phyloP scores from a whole-genome alignment of 92 coral and sea anemone genomes.

The Micromussa lordhowensis region DNA sequence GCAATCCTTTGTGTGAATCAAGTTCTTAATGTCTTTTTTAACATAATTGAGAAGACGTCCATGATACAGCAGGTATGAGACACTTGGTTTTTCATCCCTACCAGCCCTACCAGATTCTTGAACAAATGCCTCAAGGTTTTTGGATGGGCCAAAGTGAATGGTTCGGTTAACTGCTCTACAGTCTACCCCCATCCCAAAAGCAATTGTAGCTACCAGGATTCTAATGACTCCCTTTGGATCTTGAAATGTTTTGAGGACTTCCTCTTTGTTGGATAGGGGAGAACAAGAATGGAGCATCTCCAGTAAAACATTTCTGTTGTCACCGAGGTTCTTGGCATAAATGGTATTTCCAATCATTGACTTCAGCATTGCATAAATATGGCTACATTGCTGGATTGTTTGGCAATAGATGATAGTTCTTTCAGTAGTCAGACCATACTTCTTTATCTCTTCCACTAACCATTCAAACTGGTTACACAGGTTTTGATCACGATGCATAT shows the following conservation, averaged over 20 bases:
- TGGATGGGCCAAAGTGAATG: no score
- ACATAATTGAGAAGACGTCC: no score
- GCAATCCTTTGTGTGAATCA: no score
- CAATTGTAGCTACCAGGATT: no score
- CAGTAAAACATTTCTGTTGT: conserved; percentile 34
- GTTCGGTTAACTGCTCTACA: no score
- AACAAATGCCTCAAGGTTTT: no score
- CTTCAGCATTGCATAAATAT: conserved; percentile 52
- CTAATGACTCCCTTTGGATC: no score
- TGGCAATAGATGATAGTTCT: conserved; percentile 72
- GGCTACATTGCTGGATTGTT: conserved; percentile 60
- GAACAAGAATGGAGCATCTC: conserved; percentile 70
- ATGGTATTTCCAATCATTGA: conserved; percentile 55
- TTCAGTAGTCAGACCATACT: not conserved
- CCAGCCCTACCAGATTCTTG: no score
- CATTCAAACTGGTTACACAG: not conserved
- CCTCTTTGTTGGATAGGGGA: conserved; percentile 50
- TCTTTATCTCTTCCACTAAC: not conserved
- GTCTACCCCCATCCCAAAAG: no score
- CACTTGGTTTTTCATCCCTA: no score
- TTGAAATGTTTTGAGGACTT: conserved; percentile 45
- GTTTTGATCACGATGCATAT: not conserved
- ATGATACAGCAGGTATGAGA: no score
- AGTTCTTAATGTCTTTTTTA: no score
- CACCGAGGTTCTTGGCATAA: conserved; percentile 11